Percentiles rank a stretch among this genome's conserved stretches.
Evolutionary conservation across 2,113 vertebrate genomes (phyloP).

Genomic region (Illadopsis cleaveri): DNA sequence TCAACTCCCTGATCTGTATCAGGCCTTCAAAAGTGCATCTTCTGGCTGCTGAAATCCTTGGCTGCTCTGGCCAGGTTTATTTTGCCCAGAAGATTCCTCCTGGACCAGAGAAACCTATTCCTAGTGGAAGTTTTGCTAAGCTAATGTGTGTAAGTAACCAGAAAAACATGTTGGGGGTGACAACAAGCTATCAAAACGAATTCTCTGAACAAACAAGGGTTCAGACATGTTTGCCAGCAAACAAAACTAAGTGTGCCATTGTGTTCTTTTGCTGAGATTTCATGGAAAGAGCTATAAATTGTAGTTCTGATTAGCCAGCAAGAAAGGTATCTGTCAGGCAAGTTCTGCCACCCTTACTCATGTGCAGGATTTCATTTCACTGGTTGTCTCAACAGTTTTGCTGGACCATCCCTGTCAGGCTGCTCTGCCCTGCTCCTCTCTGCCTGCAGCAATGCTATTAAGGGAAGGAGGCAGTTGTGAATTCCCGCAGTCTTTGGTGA

Average conservation of each 20-base stretch:
- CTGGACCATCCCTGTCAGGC: background rate
- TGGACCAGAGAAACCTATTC: background rate
- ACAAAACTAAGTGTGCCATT: background rate
- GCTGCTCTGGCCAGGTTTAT: background rate
- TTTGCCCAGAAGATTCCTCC: slow-evolving; percentile 8
- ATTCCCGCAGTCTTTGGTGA: background rate
- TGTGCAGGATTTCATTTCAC: background rate
- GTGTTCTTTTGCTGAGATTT: background rate
- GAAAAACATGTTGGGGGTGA: background rate
- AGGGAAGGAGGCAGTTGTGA: slow-evolving; percentile 24
- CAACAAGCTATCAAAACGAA: background rate
- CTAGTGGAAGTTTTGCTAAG: background rate
- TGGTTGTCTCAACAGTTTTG: background rate
- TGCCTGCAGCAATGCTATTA: slow-evolving; percentile 24
- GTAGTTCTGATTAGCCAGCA: slow-evolving; percentile 20
- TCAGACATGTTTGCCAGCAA: background rate
- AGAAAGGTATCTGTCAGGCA: slow-evolving; percentile 44
- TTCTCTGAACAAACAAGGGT: background rate
- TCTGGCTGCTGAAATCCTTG: background rate
- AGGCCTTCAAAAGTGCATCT: background rate
- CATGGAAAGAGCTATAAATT: slow-evolving; percentile 24
- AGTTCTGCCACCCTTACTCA: slow-evolving; percentile 44
- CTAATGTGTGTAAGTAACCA: background rate
- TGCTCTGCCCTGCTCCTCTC: slow-evolving; percentile 11
- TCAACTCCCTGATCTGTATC: background rate